Evolutionary conservation across 2,888 invertebrate species (phyloP).

Genomic region (Cantharis rufa): DNA sequence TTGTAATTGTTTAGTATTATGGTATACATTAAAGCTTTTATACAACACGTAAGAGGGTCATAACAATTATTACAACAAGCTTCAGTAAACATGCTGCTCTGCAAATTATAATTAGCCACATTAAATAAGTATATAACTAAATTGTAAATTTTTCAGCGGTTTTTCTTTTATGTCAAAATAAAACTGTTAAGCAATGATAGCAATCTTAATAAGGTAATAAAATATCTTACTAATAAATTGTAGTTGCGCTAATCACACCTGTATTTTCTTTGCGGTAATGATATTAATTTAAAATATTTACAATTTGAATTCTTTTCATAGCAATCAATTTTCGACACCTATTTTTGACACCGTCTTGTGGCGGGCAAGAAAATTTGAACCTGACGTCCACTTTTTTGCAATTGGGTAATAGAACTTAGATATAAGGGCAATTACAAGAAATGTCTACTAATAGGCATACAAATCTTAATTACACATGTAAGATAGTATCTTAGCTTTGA

Average conservation of each 20-base stretch:
- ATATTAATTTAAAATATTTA: neutral
- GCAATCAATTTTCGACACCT: neutral
- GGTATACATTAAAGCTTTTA: neutral
- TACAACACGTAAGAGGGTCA: slow-evolving; percentile 16
- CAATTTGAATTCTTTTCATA: neutral
- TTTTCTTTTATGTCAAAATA: slow-evolving; percentile 25
- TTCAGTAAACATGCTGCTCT: slow-evolving; percentile 17
- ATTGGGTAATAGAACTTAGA: neutral
- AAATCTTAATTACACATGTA: slow-evolving; percentile 26
- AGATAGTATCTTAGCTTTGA: slow-evolving; percentile 25
- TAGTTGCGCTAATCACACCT: neutral
- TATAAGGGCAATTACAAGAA: slow-evolving; percentile 23
- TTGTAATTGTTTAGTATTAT: neutral
- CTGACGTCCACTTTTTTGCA: neutral
- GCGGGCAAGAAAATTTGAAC: neutral
- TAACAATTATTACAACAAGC: slow-evolving; percentile 23
- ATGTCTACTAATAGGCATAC: slow-evolving; percentile 21
- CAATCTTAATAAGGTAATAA: slow-evolving; percentile 29
- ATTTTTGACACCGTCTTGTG: neutral
- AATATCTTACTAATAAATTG: slow-evolving; percentile 30
- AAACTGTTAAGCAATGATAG: slow-evolving; percentile 29
- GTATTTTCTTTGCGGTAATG: neutral
- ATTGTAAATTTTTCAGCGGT: slow-evolving; percentile 25
- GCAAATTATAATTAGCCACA: slow-evolving; percentile 18
- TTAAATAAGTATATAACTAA: slow-evolving; percentile 14